Evolutionary conservation across 2,888 invertebrate genomes (phyloP), one percentile per base, ranked within the genome.

Genomic region (Sphaerophoria taeniata): DNA sequence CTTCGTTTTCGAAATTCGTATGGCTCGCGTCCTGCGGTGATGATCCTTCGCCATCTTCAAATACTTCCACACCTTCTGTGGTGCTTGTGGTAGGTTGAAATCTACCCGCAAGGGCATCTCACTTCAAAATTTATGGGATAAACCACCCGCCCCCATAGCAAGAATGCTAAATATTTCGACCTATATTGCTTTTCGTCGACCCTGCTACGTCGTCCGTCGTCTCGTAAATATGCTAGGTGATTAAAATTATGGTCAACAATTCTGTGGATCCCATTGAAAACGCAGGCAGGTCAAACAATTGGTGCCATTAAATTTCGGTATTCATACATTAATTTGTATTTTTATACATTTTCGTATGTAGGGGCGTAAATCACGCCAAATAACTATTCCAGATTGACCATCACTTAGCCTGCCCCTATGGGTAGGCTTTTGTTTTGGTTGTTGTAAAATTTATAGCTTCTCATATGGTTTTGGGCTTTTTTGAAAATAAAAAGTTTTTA

Each of bases 371-470:
- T 83, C 74, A 83, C 45, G 74, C 31, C 49, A 63, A 43, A 36
- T 60, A 39, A 60, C 24, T 45, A 65, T 67, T 12, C 72, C 39
- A 51, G 11, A 11, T 63, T 51, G 56, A 43, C 9, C 43, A 43
- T 43, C 12, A 12, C 12, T 43, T 6, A 9, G 6, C 6, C 7
- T 39, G 39, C 11, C 63, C 39, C 16, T 3, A 11, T 31, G 43
- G 9, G 51, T 6, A 14, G 5, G 55, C 31, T 63, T 82, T 55
- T 39, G n/a, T 71, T 81, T 56, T 84, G 61, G 74, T 53, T 75
- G 67, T 84, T 71, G 58, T 69, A 72, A 61, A 85, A 80, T 85
- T 76, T 79, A 80, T 80, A 58, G 80, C 75, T 69, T 69, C 45
- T 16, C 61, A 51, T 49, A 55, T 69, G 55, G 14, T 49, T 76